Evolutionary conservation across 2,797 vertebrate genomes (phyloP).

Genomic region (Syngnathus acus): DNA sequence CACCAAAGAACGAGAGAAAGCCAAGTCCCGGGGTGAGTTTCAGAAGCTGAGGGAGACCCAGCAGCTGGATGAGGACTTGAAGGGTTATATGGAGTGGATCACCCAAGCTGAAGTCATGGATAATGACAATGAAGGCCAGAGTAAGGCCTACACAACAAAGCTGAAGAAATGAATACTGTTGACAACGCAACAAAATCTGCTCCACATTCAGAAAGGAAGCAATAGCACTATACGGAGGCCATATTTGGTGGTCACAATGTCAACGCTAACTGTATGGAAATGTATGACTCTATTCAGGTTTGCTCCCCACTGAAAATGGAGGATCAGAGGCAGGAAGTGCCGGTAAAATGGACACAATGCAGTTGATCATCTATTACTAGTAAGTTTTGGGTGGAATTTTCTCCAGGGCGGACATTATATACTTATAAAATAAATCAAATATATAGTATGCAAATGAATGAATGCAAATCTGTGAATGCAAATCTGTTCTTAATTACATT

Average conservation of each 20-base stretch:
- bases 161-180: neutral
- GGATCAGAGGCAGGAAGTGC: constrained; percentile 80
- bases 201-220: neutral
- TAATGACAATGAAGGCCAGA: constrained; percentile 69
- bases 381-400: constrained; percentile 58
- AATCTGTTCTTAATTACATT: no score
- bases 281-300: constrained; percentile 58
- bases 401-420: no score
- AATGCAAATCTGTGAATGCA: no score
- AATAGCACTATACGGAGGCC: neutral
- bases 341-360: constrained; percentile 81
- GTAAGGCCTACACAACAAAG: constrained; percentile 24
- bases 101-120: constrained; percentile 90
- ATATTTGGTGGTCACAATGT: neutral
- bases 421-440: no score
- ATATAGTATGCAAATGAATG: no score
- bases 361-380: constrained; percentile 82
- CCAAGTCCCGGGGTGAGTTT: constrained; percentile 86
- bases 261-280: neutral
- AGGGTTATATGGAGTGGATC: constrained; percentile 94
- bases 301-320: constrained; percentile 76
- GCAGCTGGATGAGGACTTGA: constrained; percentile 88
- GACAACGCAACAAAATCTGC: no score
- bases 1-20: constrained; percentile 91
- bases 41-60: constrained; percentile 87